Conservation (phyloP, 2,888 invertebrate species). For the Cylloceria caligata region DNA sequence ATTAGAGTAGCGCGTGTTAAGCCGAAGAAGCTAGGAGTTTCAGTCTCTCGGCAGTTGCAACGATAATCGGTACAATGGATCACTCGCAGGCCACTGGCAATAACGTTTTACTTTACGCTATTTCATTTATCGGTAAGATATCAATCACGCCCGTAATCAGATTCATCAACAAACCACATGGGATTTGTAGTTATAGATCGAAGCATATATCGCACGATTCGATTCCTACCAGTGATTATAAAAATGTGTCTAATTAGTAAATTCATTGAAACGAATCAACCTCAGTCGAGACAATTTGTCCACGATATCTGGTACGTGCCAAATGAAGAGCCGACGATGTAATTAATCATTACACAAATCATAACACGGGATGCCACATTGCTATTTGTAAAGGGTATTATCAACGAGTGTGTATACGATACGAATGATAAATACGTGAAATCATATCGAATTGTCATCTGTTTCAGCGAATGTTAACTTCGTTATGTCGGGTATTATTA, state of each 20-base stretch:
- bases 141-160: not conserved
- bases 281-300: not conserved
- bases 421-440: slow-evolving; percentile 13
- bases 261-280: not conserved
- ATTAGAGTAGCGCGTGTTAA: not conserved
- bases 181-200: no score
- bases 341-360: not conserved
- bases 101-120: slow-evolving; percentile 42
- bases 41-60: slow-evolving; percentile 21
- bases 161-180: no score
- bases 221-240: not conserved
- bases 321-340: not conserved
- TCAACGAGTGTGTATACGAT: not conserved
- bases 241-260: not conserved
- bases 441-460: slow-evolving; percentile 20
- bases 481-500: slow-evolving; percentile 53
- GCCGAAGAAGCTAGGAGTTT: slow-evolving; percentile 6
- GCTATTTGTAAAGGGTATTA: not conserved
- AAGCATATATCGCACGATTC: no score
- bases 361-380: not conserved
- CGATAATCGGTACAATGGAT: slow-evolving; percentile 22
- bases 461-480: slow-evolving; percentile 64
- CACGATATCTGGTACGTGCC: not conserved
- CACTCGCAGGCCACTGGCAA: slow-evolving; percentile 28
- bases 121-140: slow-evolving; percentile 33